Evolutionary conservation across 2,797 vertebrate species (phyloP).

Genomic region (Sebastes hubbsi): DNA sequence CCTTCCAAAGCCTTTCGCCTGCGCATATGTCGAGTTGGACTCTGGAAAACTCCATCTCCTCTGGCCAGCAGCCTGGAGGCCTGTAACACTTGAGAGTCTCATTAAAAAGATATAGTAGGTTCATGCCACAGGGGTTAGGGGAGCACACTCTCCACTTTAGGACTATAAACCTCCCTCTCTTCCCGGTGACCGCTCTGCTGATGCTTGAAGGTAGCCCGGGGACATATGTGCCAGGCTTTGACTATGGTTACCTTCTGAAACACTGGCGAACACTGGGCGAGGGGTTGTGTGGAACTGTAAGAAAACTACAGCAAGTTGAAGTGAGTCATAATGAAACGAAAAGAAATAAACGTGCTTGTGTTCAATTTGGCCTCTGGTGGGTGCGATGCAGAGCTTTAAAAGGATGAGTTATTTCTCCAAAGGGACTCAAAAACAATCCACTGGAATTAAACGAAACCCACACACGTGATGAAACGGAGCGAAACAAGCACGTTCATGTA

Average conservation of each 20-base stretch:
- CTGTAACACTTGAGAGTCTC: constrained; percentile 48
- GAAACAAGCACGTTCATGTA: not conserved
- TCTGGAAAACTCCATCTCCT: constrained; percentile 54
- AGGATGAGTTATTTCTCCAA: constrained; percentile 21
- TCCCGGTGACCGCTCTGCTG: constrained; percentile 30
- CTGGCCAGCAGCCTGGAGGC: constrained; percentile 53
- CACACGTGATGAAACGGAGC: not conserved
- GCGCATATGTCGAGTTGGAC: constrained; percentile 31
- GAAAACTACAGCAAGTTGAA: not conserved
- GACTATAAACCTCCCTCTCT: constrained; percentile 64
- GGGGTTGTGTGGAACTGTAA: not conserved
- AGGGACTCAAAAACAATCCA: constrained; percentile 2
- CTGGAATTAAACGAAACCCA: constrained; percentile 14
- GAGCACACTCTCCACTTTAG: constrained; percentile 62
- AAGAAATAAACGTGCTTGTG: constrained; percentile 28
- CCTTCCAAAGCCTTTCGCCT: constrained; percentile 33
- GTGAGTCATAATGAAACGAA: not conserved
- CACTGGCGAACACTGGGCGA: not conserved
- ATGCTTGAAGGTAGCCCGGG: constrained; percentile 56
- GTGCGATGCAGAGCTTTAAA: not conserved
- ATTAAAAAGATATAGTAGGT: constrained; percentile 74
- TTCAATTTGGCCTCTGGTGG: constrained; percentile 12
- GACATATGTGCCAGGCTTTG: constrained; percentile 46
- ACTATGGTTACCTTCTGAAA: constrained; percentile 15
- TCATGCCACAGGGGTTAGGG: constrained; percentile 57